Evolutionary conservation across 2,113 vertebrate genomes (phyloP), one percentile per base, ranked within the genome.

Genomic region (Corapipo altera): DNA sequence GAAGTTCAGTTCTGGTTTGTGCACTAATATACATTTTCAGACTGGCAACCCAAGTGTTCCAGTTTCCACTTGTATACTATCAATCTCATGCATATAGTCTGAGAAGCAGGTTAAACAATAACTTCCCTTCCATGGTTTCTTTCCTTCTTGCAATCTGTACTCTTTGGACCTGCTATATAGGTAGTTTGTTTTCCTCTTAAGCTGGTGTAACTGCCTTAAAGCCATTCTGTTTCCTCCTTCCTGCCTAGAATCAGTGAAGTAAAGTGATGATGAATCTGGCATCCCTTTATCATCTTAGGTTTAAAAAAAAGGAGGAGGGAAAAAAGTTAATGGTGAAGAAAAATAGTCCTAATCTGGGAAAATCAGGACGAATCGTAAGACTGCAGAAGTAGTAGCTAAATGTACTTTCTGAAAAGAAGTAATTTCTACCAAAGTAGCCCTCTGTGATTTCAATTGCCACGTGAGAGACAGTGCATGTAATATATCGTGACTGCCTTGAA

Each of bases 51-150:
- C 55, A 27, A 18, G 41, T 32, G 43, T 44, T 67, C 13, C 0
- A 1, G 33, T n/a, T 88, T 96, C 72, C 30, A 51, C 28, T 86
- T 0, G 0, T 11, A 6, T 3, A 2, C n/a, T 61, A 8, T 59
- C 44, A 65, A 0, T 85, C 48, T 94, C 71, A 33, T 49, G 21
- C 7, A 11, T 76, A 41, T 61, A 14, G 70, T 70, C 76, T 69
- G 92, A 91, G 88, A n/a, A 41, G 32, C 26, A 73, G 58, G 91
- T 97, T 97, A 97, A 96, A 94, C 86, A 92, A 12, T 92, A 94
- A 95, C 92, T 87, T 57, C 20, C 8, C 39, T 66, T n/a, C 75
- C 23, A 4, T 54, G 21, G 4, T n/a, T 92, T 64, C 54, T 59
- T 94, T 81, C 70, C 58, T 72, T 66, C 69, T 76, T 76, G 49